Conservation (phyloP, 2,797 vertebrate genomes). For the Chelidonichthys spinosus region DNA sequence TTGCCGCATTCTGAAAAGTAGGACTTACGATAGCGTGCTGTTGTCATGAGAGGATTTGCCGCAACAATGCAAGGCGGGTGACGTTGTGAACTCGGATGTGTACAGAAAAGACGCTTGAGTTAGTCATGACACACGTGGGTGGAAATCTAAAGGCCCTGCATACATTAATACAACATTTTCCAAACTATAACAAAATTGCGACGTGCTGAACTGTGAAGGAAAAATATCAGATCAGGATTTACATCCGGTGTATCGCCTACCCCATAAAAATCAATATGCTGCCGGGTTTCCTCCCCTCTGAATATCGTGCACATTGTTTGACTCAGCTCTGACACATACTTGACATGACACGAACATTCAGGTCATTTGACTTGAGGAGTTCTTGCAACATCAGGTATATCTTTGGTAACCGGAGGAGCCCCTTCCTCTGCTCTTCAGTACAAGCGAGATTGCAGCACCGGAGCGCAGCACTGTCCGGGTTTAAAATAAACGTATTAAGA, state of each 20-base stretch:
- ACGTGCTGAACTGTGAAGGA: conserved; percentile 24
- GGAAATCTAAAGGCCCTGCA: not conserved
- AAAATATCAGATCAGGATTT: conserved; percentile 24
- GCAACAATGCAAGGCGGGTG: conserved; percentile 1
- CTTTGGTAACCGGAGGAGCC: conserved; percentile 72
- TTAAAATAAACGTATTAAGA: conserved; percentile 46
- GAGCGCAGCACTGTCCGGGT: conserved; percentile 31
- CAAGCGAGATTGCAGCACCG: conserved; percentile 55
- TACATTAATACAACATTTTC: conserved; percentile 10
- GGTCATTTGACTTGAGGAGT: conserved; percentile 72
- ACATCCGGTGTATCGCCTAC: conserved; percentile 19
- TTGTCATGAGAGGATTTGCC: conserved; percentile 11
- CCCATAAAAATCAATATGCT: conserved; percentile 40
- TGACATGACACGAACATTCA: conserved; percentile 71
- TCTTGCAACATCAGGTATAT: conserved; percentile 78
- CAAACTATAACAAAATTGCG: conserved; percentile 13
- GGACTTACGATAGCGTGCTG: not conserved
- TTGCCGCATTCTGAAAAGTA: conserved; percentile 34
- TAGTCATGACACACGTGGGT: not conserved
- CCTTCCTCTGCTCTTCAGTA: conserved; percentile 61
- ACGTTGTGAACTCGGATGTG: not conserved
- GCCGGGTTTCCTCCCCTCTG: conserved; percentile 25
- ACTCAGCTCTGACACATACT: conserved; percentile 70
- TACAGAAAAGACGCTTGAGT: not conserved
- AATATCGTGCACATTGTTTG: conserved; percentile 71